Evolutionary conservation across 1,140 invertebrate genomes (phyloP).

Genomic region (Diorhabda sublineata): DNA sequence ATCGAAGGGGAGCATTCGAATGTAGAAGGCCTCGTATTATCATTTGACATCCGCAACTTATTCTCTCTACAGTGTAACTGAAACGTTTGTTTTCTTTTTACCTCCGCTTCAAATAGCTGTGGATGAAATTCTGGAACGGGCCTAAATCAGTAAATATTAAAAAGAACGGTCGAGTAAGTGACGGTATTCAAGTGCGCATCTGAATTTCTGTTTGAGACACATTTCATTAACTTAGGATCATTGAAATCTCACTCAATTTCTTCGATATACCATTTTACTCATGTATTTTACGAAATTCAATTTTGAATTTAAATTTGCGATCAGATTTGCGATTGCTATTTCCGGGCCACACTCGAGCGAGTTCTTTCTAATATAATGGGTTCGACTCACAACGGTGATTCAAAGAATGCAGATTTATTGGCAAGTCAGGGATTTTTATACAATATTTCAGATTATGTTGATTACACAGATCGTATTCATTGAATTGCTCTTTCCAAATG

Average conservation of each 20-base stretch:
- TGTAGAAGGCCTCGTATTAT: no score
- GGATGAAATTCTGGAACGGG: neutral
- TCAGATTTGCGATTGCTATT: constrained; percentile 35
- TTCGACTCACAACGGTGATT: constrained; percentile 17
- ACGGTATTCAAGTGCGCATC: constrained; percentile 14
- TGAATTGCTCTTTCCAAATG: no score
- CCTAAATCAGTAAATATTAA: neutral
- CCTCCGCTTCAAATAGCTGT: no score
- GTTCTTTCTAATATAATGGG: constrained; percentile 16
- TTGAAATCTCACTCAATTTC: constrained; percentile 33
- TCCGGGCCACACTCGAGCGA: constrained; percentile 26
- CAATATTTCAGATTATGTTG: no score
- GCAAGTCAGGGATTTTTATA: no score
- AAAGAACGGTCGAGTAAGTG: constrained; percentile 1
- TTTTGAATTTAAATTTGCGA: constrained; percentile 35
- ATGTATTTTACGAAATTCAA: constrained; percentile 33
- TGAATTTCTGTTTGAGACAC: constrained; percentile 32
- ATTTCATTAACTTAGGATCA: constrained; percentile 31
- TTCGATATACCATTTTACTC: constrained; percentile 19
- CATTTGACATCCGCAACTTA: no score
- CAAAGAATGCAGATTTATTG: neutral
- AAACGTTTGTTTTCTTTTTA: no score
- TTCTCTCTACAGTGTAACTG: no score
- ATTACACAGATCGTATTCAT: no score
- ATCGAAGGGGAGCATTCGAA: no score